Evolutionary conservation across 2,797 vertebrate genomes (phyloP).

Genomic region (Takifugu ocellatus): DNA sequence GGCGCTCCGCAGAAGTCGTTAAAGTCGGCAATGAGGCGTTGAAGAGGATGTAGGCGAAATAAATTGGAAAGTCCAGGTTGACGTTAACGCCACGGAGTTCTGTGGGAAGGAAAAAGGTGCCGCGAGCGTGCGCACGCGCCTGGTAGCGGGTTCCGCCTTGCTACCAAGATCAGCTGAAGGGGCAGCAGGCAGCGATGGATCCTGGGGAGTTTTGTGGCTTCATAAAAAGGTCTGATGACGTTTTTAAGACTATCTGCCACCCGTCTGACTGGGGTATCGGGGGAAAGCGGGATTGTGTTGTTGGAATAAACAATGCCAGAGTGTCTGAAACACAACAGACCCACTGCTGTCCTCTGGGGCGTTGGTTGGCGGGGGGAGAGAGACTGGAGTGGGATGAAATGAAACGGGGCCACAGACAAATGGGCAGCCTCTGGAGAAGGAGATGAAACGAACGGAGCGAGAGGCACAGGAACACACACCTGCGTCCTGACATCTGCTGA

Average conservation of each 20-base stretch:
- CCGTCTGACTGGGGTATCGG: too few species aligned
- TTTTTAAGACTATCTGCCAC: not conserved
- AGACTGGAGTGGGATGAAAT: constrained; percentile 59
- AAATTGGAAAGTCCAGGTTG: constrained; percentile 62
- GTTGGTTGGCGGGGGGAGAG: constrained; percentile 37
- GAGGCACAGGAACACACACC: constrained; percentile 71
- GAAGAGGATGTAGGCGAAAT: constrained; percentile 41
- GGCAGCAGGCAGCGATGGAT: constrained; percentile 55
- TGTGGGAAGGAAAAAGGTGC: constrained; percentile 25
- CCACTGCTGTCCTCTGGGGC: constrained; percentile 48
- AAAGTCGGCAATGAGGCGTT: constrained; percentile 68
- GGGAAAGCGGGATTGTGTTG: constrained; percentile 19
- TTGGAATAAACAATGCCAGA: constrained; percentile 1
- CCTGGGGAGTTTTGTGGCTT: constrained; percentile 55
- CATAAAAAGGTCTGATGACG: constrained; percentile 36
- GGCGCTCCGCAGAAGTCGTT: constrained; percentile 73
- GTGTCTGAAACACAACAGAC: constrained; percentile 50
- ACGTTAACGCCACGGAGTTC: constrained; percentile 42
- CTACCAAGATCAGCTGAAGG: constrained; percentile 44
- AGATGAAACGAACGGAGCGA: constrained; percentile 70
- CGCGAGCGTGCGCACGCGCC: constrained; percentile 12
- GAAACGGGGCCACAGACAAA: constrained; percentile 72
- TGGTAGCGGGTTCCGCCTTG: constrained; percentile 13
- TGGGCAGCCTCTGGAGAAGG: constrained; percentile 67
- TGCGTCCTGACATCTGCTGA: constrained; percentile 77